Evolutionary conservation across 1,140 invertebrate species (phyloP), one percentile per base, ranked within the genome.

Genomic region (Drosophila nannoptera): DNA sequence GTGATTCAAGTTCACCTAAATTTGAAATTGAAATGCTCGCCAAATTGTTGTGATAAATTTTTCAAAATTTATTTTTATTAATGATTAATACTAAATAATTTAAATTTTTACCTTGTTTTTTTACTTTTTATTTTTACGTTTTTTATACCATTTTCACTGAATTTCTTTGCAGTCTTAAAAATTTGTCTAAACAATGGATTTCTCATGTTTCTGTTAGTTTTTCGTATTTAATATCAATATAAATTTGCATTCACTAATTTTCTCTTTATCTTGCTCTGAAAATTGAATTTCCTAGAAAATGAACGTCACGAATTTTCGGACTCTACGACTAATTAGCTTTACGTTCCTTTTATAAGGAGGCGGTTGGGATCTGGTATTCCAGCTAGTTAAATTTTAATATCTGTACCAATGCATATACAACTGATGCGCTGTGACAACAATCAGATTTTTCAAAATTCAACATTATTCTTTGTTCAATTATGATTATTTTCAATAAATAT

Each of bases 131-230:
- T 42, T 35, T 43, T 43, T 14, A 42, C 8, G 8, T 38, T 38
- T 38, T 38, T n/a, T 7, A 73, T 60, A 82, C 77, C 80, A 82
- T 67, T 72, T 84, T 87, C 71, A 88, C 87, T 87, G 73, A 88
- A 88, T 86, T 87, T 84, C 63, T 76, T 84, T 78, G 83, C 83
- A 88, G 82, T 88, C 83, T 88, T 88, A 74, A 83, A 88, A 81
- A 84, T 84, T 84, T 86, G 63, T 87, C 72, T 88, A 88, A 82
- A 83, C 77, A 87, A 81, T 87, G 82, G 77, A 81, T 87, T 81
- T 80, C 22, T 81, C 78, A 84, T 84, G 59, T 73, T 75, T 71
- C 3, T 65, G 32, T 74, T 70, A 56, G 60, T 77, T 78, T 74
- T 50, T 52, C 31, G 29, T 8, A 33, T 35, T 7, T 73, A 71